Percentiles rank a stretch among this genome's conserved stretches.
phyloP scores from a whole-genome alignment of 30 jellyfish, hydroid and myxozoan species.

The Chrysaora quinquecirrha region DNA sequence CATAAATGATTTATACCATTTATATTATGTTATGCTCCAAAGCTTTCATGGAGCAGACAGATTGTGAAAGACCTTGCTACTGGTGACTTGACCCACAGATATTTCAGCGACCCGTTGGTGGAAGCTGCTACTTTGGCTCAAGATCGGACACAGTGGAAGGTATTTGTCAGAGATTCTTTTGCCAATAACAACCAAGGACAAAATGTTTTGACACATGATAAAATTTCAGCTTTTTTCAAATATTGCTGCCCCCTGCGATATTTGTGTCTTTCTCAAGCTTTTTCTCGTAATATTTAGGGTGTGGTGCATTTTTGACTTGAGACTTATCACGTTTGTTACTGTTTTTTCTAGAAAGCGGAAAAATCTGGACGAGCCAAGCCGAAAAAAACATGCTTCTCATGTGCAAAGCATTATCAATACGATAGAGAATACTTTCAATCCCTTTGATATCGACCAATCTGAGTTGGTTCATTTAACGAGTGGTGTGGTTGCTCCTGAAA shows the following conservation, averaged over 20 bases:
- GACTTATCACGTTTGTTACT: background rate
- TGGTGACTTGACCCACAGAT: constrained; percentile 1
- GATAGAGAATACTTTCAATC: background rate
- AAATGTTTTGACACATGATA: background rate
- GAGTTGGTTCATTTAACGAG: constrained; percentile 13
- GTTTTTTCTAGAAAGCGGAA: background rate
- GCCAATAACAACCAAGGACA: background rate
- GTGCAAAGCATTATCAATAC: background rate
- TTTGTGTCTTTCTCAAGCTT: constrained; percentile 1
- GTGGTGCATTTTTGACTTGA: background rate
- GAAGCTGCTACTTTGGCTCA: constrained; percentile 5
- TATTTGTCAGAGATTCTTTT: background rate
- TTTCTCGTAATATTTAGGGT: background rate
- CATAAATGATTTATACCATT: background rate
- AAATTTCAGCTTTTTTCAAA: background rate
- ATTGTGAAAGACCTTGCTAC: constrained; percentile 2
- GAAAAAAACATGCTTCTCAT: background rate
- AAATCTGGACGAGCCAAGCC: constrained; percentile 6
- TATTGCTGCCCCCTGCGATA: constrained; percentile 6
- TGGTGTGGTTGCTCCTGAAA: constrained; percentile 16
- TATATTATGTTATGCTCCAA: background rate
- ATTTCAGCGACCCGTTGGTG: constrained; percentile 6
- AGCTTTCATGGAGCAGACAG: constrained; percentile 1
- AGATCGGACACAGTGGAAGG: constrained; percentile 6
- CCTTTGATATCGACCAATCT: constrained; percentile 3